Base-by-base conservation (phyloP, 1,140 invertebrate species). In the Chironomus striatipennis region DNA sequence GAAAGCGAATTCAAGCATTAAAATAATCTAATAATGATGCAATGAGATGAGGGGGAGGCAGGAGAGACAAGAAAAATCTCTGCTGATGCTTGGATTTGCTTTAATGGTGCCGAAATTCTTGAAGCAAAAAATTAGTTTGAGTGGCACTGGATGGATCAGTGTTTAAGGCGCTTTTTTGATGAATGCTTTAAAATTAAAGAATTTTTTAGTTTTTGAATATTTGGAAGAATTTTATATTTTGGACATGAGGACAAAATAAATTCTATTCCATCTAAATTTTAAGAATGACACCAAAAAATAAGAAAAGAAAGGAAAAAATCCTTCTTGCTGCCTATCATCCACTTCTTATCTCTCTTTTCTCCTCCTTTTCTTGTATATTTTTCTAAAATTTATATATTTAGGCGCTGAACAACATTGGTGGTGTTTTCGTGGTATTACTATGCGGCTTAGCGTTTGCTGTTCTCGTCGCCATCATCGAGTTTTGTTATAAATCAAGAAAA, bases 341-440 rank as follows among this genome's bases (percentile, higher is more conserved):
- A n/a, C 47, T 57, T 12, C 47, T 57, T 57, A 12, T 57, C 47
- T 47, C 43, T 47, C 2, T 47, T 47, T 47, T 43, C 10, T n/a
- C n/a, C n/a, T n/a, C 42, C 42, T 10, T 57, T 57, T n/a, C n/a
- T 57, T 57, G 47, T 57, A 57, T 57, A 57, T 57, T 57, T 57
- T 57, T 57, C 1, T 34, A n/a, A 57, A 57, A n/a, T 12, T 47
- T 12, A 15, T 12, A 57, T n/a, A 57, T 57, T 57, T 57, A 57
- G 47, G 80, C 79, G 5, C 73, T 81, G 0, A 80, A 81, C 12
- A 81, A 78, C 75, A 81, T 81, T 75, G 95, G 96, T 78, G 97
- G 97, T 6, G 94, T 98, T 4, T 99, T 99, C 83, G 95, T 99
- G 9, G 95, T 98, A 0, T 86, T 99, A 0, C 86, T 98, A 1